Base-by-base conservation (phyloP, 2,797 vertebrate species). In the Sebastes jordani region DNA sequence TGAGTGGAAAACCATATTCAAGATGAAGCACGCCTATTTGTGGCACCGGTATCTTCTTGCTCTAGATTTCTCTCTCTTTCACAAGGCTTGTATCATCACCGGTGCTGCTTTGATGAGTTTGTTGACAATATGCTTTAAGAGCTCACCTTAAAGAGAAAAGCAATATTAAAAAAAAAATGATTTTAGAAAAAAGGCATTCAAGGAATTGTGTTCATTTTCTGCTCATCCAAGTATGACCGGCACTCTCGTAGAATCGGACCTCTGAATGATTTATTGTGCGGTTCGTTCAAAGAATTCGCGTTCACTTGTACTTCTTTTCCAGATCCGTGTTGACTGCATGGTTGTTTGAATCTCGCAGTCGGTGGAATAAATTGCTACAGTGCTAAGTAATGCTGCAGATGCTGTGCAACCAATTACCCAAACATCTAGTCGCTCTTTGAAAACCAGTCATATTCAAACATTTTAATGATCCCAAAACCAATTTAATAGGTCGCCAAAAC, bases 201-300 rank as follows among this genome's bases (percentile, higher is more conserved):
- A 80, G 36, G 68, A 74, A 80, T 55, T 61, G 64, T 74, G 74
- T 85, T 80, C 16, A 76, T 85, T 89, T 88, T 77, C 73, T 78
- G 81, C 80, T 79, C 77, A 80, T 81, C 27, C 74, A 55, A 49
- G 77, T 77, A 59, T 54, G 78, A 64, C 71, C 62, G 11, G 2
- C 5, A 1, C 52, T 78, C 74, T 76, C 36, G 11, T 52, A 11
- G 71, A 67, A 75, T 82, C 16, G 32, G 58, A 64, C 78, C 23
- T 75, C 55, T 83, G 65, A 85, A 86, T 79, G 75, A 89, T 88
- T 90, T 78, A 90, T 85, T 69, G 68, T 85, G 54, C 59, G 67
- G 80, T 78, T 83, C 76, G 90, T 86, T 86, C 62, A 80, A 71
- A 76, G 71, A 61, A 20, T 64, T 64, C 29, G 30, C 64, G 22